Evolutionary conservation across 2,888 invertebrate species (phyloP).

Genomic region (Thereva unica): DNA sequence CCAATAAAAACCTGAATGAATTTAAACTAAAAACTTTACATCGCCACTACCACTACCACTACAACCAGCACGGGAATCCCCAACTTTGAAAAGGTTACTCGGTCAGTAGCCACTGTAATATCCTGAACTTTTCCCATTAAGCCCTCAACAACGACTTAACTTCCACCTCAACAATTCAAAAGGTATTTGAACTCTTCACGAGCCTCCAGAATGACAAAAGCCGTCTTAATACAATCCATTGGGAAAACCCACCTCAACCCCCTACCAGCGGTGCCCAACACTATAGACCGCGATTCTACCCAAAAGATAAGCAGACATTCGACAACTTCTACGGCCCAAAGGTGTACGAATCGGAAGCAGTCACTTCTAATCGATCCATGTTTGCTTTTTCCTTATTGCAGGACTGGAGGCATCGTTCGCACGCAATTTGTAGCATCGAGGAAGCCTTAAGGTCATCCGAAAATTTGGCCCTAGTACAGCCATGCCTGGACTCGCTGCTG

Average conservation of each 20-base stretch:
- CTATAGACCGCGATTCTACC: neutral
- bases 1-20: too few species aligned
- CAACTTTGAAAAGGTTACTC: slow-evolving; percentile 40
- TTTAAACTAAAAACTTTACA: neutral
- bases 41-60: neutral
- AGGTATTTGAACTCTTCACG: slow-evolving; percentile 29
- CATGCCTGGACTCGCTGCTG: slow-evolving; percentile 67
- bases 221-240: neutral
- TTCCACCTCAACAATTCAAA: neutral
- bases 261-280: neutral
- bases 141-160: slow-evolving; percentile 1
- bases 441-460: slow-evolving; percentile 60
- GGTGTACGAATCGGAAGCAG: too few species aligned
- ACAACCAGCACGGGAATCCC: neutral
- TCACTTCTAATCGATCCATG: neutral
- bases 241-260: too few species aligned
- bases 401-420: slow-evolving; percentile 57
- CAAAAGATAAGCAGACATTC: neutral
- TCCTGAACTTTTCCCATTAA: slow-evolving; percentile 31
- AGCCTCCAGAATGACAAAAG: slow-evolving; percentile 8
- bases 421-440: slow-evolving; percentile 53
- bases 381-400: slow-evolving; percentile 41
- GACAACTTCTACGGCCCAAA: too few species aligned
- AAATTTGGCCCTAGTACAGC: slow-evolving; percentile 62
- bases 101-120: slow-evolving; percentile 44